phyloP scores from a whole-genome alignment of 2,888 invertebrate genomes.

The Campaea margaritaria region DNA sequence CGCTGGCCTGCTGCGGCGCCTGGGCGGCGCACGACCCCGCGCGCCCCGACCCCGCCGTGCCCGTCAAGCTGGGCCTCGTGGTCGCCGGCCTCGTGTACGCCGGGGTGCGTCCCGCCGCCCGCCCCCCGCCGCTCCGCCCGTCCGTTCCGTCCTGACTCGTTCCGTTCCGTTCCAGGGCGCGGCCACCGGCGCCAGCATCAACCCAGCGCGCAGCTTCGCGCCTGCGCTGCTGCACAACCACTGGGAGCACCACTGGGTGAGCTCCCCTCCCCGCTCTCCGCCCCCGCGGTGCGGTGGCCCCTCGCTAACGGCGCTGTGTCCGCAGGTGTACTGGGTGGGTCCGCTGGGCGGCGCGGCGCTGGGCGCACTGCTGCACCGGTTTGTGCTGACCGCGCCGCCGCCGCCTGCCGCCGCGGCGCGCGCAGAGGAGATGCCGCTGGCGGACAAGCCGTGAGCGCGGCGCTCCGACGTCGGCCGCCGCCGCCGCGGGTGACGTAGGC shows the following conservation, averaged over 20 bases:
- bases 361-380: conserved; percentile 66
- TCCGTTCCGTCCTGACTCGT: background rate
- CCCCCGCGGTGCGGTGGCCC: conserved; percentile 9
- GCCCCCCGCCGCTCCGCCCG: background rate
- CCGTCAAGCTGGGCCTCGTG: conserved; percentile 71
- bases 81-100: conserved; percentile 71
- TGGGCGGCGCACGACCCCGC: conserved; percentile 59
- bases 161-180: conserved; percentile 75
- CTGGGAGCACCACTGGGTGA: conserved; percentile 89
- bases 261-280: conserved; percentile 62
- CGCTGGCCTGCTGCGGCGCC: conserved; percentile 60
- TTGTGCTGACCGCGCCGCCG: conserved; percentile 56
- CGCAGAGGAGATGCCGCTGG: conserved; percentile 84
- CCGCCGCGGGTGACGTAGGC: conserved; percentile 55
- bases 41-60: conserved; percentile 60
- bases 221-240: conserved; percentile 88
- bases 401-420: conserved; percentile 49
- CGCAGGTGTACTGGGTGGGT: conserved; percentile 80
- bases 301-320: background rate
- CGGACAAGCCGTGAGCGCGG: conserved; percentile 63
- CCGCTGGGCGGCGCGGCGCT: conserved; percentile 70
- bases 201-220: conserved; percentile 89
- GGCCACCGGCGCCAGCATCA: conserved; percentile 89
- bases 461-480: background rate
- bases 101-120: conserved; percentile 57